Evolutionary conservation across 2,888 invertebrate species (phyloP).

Genomic region (Leptopilina syphax): DNA sequence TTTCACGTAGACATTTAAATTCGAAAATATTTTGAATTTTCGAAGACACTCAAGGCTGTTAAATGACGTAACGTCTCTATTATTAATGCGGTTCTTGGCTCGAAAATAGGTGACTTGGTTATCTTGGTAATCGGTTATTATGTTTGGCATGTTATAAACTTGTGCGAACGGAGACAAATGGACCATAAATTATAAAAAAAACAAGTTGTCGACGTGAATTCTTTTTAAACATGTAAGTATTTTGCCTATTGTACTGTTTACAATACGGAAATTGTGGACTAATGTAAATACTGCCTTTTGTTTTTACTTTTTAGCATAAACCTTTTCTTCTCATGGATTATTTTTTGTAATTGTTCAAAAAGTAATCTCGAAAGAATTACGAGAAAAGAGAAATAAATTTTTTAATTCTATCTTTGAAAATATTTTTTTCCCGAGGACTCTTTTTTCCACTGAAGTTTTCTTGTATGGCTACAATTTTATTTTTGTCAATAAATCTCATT

Average conservation of each 20-base stretch:
- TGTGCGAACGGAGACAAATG: constrained; percentile 56
- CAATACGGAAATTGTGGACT: neutral
- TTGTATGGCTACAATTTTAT: too few relatives aligned
- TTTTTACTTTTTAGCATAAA: neutral
- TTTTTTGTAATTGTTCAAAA: too few relatives aligned
- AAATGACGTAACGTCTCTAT: constrained; percentile 70
- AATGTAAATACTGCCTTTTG: neutral
- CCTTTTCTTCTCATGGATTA: neutral
- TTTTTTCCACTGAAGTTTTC: too few relatives aligned
- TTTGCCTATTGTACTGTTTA: neutral
- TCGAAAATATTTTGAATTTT: constrained; percentile 56
- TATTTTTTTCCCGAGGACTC: too few relatives aligned
- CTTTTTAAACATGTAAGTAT: neutral
- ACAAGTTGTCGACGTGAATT: constrained; percentile 11
- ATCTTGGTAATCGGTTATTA: constrained; percentile 74
- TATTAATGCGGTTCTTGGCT: constrained; percentile 73
- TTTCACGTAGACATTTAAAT: constrained; percentile 40
- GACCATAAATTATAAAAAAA: constrained; percentile 29
- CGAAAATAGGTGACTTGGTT: constrained; percentile 71
- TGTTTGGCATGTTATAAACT: constrained; percentile 67
- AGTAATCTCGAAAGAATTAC: too few relatives aligned
- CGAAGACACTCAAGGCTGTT: constrained; percentile 61
- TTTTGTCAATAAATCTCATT: too few relatives aligned
- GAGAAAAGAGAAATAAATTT: neutral
- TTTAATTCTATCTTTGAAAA: too few relatives aligned